Evolutionary conservation across 2,888 invertebrate genomes (phyloP), one percentile per base, ranked within the genome.

Genomic region (Tiphia femorata): DNA sequence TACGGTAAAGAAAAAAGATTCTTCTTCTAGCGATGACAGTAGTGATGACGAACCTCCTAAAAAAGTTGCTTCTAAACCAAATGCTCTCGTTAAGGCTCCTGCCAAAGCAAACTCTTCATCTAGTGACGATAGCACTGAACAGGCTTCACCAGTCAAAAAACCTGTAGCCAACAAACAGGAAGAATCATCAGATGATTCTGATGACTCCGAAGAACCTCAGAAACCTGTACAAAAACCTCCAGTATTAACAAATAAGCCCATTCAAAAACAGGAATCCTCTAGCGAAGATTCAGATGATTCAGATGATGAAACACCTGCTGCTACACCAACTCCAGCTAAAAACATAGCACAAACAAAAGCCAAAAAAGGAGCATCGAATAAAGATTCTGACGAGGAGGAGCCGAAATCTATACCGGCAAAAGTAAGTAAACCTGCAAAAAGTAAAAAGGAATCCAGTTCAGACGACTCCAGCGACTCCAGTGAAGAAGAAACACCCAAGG

Each of bases 21-120:
- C 52, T 52, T 58, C 62, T 5, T 79, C 81, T 16, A 84, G 84
- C 62, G 84, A 84, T 30, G 84, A 85, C 17, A 67, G 58, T 49
- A 64, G 61, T 10, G 44, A 57, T 12, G 62, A 69, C 27, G 35
- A 33, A 37, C 44, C 62, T 10, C 49, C 63, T 17, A 38, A 35
- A 10, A 67, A 62, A 37, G 3, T 23, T 21, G 43, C 38, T 37
- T 14, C 7, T 40, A 29, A 52, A 25, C 20, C 35, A 38, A 14
- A 5, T n/a, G 35, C 35, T 29, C n/a, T n/a, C n/a, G 17, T 27
- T 6, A 65, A 65, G 19, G 25, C 40, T 12, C 35, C 44, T 49
- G 61, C 16, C 53, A 71, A 77, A 43, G 46, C 52, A 48, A 48
- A 44, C 42, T 63, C 52, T 52, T 58, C 62, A 4, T 79, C 81